phyloP scores from a whole-genome alignment of 1,140 invertebrate species.

The Drosophila carrolli region DNA sequence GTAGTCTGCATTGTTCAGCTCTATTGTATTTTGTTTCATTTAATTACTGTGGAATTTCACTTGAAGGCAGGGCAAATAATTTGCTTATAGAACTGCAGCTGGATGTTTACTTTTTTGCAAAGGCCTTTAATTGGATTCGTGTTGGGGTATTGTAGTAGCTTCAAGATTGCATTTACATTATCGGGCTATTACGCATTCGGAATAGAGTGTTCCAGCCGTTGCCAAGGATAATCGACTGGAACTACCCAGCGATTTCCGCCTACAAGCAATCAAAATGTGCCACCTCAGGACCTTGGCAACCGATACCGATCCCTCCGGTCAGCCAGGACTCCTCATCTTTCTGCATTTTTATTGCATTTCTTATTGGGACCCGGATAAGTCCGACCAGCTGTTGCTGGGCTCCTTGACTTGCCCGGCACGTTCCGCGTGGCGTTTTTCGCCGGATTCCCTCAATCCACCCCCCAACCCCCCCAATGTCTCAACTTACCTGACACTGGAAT shows the following conservation, averaged over 20 bases:
- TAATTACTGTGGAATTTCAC: conserved; percentile 24
- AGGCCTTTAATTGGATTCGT: conserved; percentile 6
- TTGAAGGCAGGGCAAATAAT: not conserved
- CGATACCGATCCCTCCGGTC: conserved; percentile 4
- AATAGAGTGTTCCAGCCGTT: conserved; percentile 29
- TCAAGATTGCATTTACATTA: conserved; percentile 16
- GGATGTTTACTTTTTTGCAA: not conserved
- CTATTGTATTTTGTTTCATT: conserved; percentile 28
- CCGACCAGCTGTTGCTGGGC: conserved; percentile 67
- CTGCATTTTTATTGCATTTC: conserved; percentile 47
- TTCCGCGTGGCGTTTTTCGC: conserved; percentile 21
- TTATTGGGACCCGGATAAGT: conserved; percentile 29
- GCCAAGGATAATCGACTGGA: conserved; percentile 20
- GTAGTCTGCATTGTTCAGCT: conserved; percentile 42
- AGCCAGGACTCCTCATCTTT: conserved; percentile 19
- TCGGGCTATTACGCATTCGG: conserved; percentile 2
- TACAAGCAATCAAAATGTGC: conserved; percentile 62
- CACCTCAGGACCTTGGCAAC: conserved; percentile 7
- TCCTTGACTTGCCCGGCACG: conserved; percentile 66
- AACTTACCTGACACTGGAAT: conserved; percentile 89
- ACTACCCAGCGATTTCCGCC: conserved; percentile 12
- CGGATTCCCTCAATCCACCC: no score
- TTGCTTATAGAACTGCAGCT: not conserved
- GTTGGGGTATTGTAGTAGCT: not conserved
- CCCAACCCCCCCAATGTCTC: conserved; percentile 47